These are phyloP conservation scores for Mercenaria mercenaria DNA, from an alignment of 1,140 invertebrate genomes.

Conservation along the genomic window DNA sequence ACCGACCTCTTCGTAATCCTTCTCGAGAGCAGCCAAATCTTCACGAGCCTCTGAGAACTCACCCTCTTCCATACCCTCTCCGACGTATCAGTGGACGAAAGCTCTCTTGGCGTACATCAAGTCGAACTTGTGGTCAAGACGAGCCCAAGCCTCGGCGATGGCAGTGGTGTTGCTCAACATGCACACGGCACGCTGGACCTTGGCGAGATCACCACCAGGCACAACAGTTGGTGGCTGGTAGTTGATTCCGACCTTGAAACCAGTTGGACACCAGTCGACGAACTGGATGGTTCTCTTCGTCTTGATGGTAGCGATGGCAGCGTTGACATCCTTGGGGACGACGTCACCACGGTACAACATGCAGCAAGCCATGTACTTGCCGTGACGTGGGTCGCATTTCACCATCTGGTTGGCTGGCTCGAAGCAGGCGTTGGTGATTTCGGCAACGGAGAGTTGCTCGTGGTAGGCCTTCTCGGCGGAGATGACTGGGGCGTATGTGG, in stretches of 20 bases:
- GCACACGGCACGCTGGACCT: constrained; percentile 85
- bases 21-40: constrained; percentile 90
- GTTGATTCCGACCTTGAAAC: constrained; percentile 79
- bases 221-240: constrained; percentile 92
- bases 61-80: constrained; percentile 87
- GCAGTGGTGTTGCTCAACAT: constrained; percentile 93
- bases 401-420: constrained; percentile 96
- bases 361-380: constrained; percentile 89
- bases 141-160: constrained; percentile 90
- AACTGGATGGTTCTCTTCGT: constrained; percentile 88
- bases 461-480: constrained; percentile 85
- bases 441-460: constrained; percentile 87
- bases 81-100: constrained; percentile 85
- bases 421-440: constrained; percentile 92
- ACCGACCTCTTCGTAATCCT: constrained; percentile 74
- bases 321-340: constrained; percentile 83
- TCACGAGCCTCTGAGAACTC: constrained; percentile 92
- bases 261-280: constrained; percentile 90
- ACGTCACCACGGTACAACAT: constrained; percentile 83
- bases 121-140: constrained; percentile 89
- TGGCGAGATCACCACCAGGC: constrained; percentile 91
- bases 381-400: constrained; percentile 88
- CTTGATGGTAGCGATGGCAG: constrained; percentile 82
- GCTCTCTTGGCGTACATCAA: constrained; percentile 88
- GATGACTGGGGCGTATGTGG: constrained; percentile 83